These are phyloP conservation scores for Epinephelus moara DNA, from an alignment of 2,113 vertebrate species.

Conservation along the genomic window DNA sequence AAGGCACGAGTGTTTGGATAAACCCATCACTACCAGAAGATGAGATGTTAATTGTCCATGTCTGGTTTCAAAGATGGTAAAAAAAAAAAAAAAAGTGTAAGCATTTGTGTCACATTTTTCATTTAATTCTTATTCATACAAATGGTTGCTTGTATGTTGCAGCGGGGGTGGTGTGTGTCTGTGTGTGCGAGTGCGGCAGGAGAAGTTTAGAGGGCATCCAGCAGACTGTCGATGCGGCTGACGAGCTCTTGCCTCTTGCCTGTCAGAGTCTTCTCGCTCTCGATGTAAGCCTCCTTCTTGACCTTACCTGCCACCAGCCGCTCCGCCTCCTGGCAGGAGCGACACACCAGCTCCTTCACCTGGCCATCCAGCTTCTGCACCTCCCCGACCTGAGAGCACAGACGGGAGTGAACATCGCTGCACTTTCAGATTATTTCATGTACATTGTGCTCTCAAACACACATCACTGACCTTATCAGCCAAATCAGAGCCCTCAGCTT, in stretches of 20 bases:
- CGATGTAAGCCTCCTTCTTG: conserved; percentile 96
- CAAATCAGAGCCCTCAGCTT: conserved; percentile 95
- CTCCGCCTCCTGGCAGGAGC: conserved; percentile 93
- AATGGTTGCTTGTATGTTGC: conserved; percentile 20
- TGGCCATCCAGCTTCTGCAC: conserved; percentile 96
- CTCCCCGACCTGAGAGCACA: conserved; percentile 85
- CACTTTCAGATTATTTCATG: not conserved
- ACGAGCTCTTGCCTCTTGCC: conserved; percentile 94
- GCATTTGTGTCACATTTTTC: conserved; percentile 61
- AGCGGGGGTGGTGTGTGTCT: conserved; percentile 5
- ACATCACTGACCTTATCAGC: conserved; percentile 90
- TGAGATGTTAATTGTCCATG: conserved; percentile 61
- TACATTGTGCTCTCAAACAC: no score
- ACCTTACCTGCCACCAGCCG: conserved; percentile 96
- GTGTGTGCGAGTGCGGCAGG: not conserved
- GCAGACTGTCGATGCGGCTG: conserved; percentile 94
- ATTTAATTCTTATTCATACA: conserved; percentile 44
- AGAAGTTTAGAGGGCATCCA: conserved; percentile 90
- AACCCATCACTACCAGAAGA: conserved; percentile 55
- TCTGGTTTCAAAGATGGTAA: conserved; percentile 45
- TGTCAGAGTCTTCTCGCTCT: conserved; percentile 92
- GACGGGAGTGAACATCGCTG: not conserved
- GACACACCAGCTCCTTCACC: conserved; percentile 95
- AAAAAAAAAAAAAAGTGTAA: conserved; percentile 47
- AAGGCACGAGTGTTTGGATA: conserved; percentile 65